Evolutionary conservation across 2,888 invertebrate species (phyloP).

Genomic region (Nudaria mundana): DNA sequence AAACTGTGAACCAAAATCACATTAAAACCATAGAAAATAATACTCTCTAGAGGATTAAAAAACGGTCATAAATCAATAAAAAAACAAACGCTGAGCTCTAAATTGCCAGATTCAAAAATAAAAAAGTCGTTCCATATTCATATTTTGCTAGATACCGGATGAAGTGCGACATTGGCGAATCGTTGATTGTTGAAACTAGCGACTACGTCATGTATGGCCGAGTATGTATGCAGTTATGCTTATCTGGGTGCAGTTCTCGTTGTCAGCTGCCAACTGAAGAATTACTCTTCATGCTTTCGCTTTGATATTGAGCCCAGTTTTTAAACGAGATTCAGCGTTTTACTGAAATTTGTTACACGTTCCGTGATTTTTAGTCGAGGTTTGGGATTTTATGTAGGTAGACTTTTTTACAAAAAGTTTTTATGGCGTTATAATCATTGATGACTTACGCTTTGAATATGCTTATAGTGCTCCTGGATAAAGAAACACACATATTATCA

Average conservation of each 20-base stretch:
- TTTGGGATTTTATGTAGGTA: conserved; percentile 9
- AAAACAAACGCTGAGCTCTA: neutral
- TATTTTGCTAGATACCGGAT: conserved; percentile 12
- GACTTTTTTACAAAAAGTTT: neutral
- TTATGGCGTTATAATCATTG: too few relatives aligned
- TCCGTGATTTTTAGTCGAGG: conserved; percentile 8
- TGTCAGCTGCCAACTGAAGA: conserved; percentile 26
- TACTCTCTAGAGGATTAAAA: neutral
- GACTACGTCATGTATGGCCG: neutral
- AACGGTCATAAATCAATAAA: neutral
- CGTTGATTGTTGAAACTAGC: conserved; percentile 20
- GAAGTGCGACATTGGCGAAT: conserved; percentile 13
- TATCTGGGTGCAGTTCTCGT: conserved; percentile 1
- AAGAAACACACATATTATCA: too few relatives aligned
- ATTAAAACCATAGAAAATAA: too few relatives aligned
- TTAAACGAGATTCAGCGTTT: conserved; percentile 31
- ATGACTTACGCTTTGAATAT: too few relatives aligned
- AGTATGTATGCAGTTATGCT: neutral
- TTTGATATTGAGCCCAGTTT: conserved; percentile 31
- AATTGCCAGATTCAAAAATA: conserved; percentile 8
- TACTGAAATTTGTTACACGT: conserved; percentile 17
- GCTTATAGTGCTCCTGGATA: too few relatives aligned
- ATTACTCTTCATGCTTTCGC: conserved; percentile 25
- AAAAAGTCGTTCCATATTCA: conserved; percentile 15
- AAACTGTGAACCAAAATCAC: too few relatives aligned